A percentile compares a stretch with the other conserved stretches of the same genome.
phyloP scores from a whole-genome alignment of 2,888 invertebrate genomes.

The Cantharis rufa region DNA sequence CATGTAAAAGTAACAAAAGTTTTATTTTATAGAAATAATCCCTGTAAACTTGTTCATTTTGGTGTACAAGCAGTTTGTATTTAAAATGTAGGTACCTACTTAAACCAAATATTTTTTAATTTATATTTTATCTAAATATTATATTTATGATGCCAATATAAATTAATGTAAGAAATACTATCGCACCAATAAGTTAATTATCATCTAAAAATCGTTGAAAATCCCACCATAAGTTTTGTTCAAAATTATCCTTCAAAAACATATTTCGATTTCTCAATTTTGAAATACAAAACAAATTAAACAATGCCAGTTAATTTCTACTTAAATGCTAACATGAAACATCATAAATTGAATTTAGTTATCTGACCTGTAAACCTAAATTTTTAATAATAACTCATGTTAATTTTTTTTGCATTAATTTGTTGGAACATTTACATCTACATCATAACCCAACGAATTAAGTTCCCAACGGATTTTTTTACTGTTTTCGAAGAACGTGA shows the following conservation, averaged over 20 bases:
- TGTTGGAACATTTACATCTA: not conserved
- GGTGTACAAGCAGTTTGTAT: not conserved
- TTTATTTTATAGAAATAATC: not conserved
- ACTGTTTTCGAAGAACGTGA: slow-evolving; percentile 65
- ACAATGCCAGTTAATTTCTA: not conserved
- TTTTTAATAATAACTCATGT: not conserved
- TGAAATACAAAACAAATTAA: not conserved
- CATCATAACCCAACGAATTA: slow-evolving; percentile 59
- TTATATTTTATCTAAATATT: not conserved
- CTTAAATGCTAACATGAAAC: not conserved
- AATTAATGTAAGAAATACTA: not conserved
- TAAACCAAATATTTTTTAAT: not conserved
- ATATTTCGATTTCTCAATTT: not conserved
- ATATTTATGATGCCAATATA: not conserved
- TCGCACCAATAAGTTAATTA: not conserved
- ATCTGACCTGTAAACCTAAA: not conserved
- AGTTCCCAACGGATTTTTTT: slow-evolving; percentile 66
- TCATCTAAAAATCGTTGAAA: not conserved
- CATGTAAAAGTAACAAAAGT: not conserved
- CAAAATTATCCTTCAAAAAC: not conserved
- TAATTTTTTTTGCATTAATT: not conserved
- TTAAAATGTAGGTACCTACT: too few species aligned
- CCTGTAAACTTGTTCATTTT: not conserved
- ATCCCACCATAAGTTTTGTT: not conserved
- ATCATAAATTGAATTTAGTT: not conserved